phyloP scores from a whole-genome alignment of 92 coral and sea anemone species.

The Chrysogorgia sp. region DNA sequence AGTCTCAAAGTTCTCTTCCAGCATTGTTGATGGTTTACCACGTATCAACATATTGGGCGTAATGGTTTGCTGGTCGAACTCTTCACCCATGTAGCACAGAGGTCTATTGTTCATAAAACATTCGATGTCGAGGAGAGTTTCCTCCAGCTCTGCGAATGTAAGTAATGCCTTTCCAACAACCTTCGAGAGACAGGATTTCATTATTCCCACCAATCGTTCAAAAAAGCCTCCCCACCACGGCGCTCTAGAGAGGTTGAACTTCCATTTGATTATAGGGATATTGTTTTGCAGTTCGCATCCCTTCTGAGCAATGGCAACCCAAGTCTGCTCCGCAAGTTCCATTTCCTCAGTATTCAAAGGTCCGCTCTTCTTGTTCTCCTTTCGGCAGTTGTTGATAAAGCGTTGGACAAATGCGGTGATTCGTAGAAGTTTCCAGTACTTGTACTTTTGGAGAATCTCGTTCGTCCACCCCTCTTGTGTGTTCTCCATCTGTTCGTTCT shows the following conservation, averaged over 20 bases:
- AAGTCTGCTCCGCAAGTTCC: too few species aligned
- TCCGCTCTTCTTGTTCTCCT: too few species aligned
- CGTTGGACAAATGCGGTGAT: too few species aligned
- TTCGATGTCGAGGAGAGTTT: conserved; percentile 1
- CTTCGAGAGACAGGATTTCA: conserved; percentile 36
- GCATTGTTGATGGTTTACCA: background rate
- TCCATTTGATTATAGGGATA: conserved; percentile 55
- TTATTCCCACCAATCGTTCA: conserved; percentile 45
- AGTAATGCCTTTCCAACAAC: background rate
- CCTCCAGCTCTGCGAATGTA: conserved; percentile 7
- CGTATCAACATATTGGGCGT: background rate
- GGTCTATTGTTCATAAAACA: conserved; percentile 16
- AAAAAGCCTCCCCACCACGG: conserved; percentile 55
- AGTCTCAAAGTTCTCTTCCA: too few species aligned
- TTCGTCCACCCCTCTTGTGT: too few species aligned
- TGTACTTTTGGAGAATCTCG: too few species aligned
- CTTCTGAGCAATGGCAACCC: too few species aligned
- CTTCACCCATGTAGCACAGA: conserved; percentile 10
- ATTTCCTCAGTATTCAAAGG: too few species aligned
- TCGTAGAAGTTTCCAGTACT: too few species aligned
- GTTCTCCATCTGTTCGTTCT: too few species aligned
- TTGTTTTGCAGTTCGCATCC: too few species aligned
- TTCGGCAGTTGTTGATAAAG: too few species aligned
- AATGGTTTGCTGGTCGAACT: background rate
- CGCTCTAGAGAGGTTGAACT: conserved; percentile 46